Evolutionary conservation across 2,113 vertebrate genomes (phyloP).

Genomic region (Sander vitreus): DNA sequence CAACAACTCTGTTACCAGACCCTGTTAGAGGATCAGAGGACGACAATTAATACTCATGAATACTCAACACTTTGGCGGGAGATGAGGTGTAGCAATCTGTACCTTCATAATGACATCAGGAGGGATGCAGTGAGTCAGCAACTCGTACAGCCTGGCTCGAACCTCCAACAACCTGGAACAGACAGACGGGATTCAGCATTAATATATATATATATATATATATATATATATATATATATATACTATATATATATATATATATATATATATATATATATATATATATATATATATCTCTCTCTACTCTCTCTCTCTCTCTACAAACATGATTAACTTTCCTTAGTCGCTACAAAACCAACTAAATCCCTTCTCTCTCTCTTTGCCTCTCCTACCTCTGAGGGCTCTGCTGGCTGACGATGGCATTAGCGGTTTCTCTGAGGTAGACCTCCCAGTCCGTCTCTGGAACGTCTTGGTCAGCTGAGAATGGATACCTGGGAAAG

Average conservation of each 20-base stretch:
- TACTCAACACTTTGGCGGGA: background rate
- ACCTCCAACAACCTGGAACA: slow-evolving; percentile 92
- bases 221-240: no score
- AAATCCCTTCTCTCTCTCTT: background rate
- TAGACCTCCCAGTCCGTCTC: slow-evolving; percentile 98
- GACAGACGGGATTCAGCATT: background rate
- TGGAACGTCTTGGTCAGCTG: slow-evolving; percentile 93
- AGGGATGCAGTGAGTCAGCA: slow-evolving; percentile 97
- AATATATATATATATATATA: background rate
- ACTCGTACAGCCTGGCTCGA: slow-evolving; percentile 94
- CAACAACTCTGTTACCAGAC: slow-evolving; percentile 91
- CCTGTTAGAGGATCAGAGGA: slow-evolving; percentile 76
- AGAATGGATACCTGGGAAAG: slow-evolving; percentile 91
- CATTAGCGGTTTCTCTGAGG: slow-evolving; percentile 94
- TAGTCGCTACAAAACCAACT: background rate
- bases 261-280: no score
- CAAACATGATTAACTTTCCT: background rate
- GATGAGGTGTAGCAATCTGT: background rate
- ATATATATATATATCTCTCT: no score
- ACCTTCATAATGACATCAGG: slow-evolving; percentile 98
- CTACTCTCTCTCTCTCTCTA: background rate
- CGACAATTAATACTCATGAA: background rate
- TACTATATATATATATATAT: no score
- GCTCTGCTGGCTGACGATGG: slow-evolving; percentile 94
- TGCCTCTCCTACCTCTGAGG: slow-evolving; percentile 89